Percentiles rank a stretch among this genome's conserved stretches.
Evolutionary conservation across 2,888 invertebrate species (phyloP).

Genomic region (Parelbella ahira): DNA sequence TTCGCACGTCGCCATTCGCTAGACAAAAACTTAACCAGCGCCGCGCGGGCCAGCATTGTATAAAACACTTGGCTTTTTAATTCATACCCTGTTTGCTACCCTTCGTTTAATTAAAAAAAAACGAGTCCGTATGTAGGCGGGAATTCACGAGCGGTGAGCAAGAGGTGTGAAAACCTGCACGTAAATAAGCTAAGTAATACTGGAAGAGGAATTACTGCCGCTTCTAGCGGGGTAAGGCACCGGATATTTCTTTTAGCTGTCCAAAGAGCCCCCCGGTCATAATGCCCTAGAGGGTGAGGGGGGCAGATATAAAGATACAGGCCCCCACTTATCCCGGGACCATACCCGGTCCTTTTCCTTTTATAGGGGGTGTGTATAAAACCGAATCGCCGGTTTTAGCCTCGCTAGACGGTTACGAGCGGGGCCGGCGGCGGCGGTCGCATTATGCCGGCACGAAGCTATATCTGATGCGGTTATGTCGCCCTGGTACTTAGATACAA

Average conservation of each 20-base stretch:
- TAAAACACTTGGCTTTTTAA: slow-evolving; percentile 21
- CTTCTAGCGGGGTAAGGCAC: slow-evolving; percentile 65
- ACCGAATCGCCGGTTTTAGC: slow-evolving; percentile 80
- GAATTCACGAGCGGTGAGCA: slow-evolving; percentile 37
- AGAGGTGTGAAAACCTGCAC: slow-evolving; percentile 65
- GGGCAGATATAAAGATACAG: slow-evolving; percentile 80
- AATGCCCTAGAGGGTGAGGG: slow-evolving; percentile 73
- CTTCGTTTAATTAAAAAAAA: slow-evolving; percentile 35
- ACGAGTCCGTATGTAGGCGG: slow-evolving; percentile 32
- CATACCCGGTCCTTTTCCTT: slow-evolving; percentile 79
- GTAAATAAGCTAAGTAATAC: slow-evolving; percentile 73
- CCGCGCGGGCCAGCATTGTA: slow-evolving; percentile 11
- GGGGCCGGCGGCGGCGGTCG: slow-evolving; percentile 64
- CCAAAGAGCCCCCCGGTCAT: slow-evolving; percentile 79
- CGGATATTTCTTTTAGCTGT: slow-evolving; percentile 81
- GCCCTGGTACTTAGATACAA: slow-evolving; percentile 65
- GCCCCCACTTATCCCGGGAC: slow-evolving; percentile 77
- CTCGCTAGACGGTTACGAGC: slow-evolving; percentile 77
- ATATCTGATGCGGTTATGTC: slow-evolving; percentile 70
- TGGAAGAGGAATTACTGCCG: slow-evolving; percentile 70
- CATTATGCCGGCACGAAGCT: slow-evolving; percentile 52
- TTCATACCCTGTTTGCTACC: slow-evolving; percentile 14
- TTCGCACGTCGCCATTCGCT: slow-evolving; percentile 7
- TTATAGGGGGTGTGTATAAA: slow-evolving; percentile 81
- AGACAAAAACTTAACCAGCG: slow-evolving; percentile 16